Conservation (phyloP, 2,113 vertebrate species). For the Tetraodon nigroviridis region DNA sequence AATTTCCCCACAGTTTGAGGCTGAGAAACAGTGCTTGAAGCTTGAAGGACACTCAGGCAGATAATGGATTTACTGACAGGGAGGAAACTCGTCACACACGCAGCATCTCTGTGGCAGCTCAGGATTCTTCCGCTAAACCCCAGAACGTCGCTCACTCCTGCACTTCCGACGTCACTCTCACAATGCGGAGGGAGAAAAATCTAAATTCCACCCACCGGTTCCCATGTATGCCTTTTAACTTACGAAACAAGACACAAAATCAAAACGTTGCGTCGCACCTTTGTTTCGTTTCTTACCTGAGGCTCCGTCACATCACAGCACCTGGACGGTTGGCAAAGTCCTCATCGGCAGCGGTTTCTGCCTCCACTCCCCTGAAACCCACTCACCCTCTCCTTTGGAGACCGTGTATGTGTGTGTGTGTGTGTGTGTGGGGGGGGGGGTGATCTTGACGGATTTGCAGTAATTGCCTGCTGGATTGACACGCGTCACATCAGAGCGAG, state of each 20-base stretch:
- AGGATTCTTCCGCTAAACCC: too few species aligned
- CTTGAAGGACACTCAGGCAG: slow-evolving; percentile 45
- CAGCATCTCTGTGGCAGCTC: too few species aligned
- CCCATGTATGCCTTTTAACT: too few species aligned
- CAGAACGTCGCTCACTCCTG: not conserved
- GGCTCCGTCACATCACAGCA: slow-evolving; percentile 33
- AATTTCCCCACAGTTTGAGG: slow-evolving; percentile 33
- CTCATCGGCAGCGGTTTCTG: slow-evolving; percentile 40
- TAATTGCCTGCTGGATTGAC: slow-evolving; percentile 13
- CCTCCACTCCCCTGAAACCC: slow-evolving; percentile 15
- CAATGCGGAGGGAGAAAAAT: too few species aligned
- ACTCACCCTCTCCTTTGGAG: slow-evolving; percentile 35
- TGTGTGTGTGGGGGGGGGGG: not conserved
- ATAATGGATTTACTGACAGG: slow-evolving; percentile 37
- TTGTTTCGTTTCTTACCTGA: not conserved
- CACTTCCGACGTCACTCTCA: too few species aligned
- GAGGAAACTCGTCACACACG: not conserved
- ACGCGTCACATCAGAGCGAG: slow-evolving; percentile 2
- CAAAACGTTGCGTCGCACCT: not conserved
- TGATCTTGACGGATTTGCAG: slow-evolving; percentile 12
- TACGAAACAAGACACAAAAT: too few species aligned
- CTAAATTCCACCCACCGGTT: too few species aligned
- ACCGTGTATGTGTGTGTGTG: not conserved
- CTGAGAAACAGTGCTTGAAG: slow-evolving; percentile 30
- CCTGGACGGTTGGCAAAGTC: slow-evolving; percentile 43